Evolutionary conservation across 2,113 vertebrate species (phyloP), one percentile per base, ranked within the genome.

Genomic region (Malurus elegans): DNA sequence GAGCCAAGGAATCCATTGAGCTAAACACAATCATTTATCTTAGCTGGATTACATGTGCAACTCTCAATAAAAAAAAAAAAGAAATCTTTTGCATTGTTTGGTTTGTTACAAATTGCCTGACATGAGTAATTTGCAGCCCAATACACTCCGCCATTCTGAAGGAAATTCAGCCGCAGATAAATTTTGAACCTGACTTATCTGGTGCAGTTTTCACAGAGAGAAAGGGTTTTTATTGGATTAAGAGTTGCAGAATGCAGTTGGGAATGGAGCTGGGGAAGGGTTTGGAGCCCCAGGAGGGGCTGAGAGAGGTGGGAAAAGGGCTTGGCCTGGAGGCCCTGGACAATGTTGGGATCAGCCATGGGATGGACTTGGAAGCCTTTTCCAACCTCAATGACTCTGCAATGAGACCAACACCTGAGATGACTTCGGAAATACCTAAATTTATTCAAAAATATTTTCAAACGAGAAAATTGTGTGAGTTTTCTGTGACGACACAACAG

Each of bases 21-120:
- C 65, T 90, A 82, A 95, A 95, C 54, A 88, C 31, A 60, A 57
- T 58, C 47, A 88, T 96, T 96, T 86, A 47, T 93, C 64, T 94
- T 95, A 82, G 65, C 72, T 92, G 44, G 36, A 70, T 93, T 95
- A 57, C 47, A 71, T 85, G 40, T 67, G 40, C 75, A 80, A 29
- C 44, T 86, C 64, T 72, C 14, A 60, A 32, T 50, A 86, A 82
- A 90, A 72, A 54, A 42, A 26, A 90, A 72, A 54, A 42, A 26
- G 17, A 75, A 89, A 65, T 15, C 16, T 56, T 94, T 87, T 89
- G 38, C 56, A 67, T 92, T 89, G 54, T 92, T 95, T 44, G 3
- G 8, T 70, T 87, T 82, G 47, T 80, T 91, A 60, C 3, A 0
- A 92, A 93, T 91, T 76, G 26, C 51, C 70, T 91, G 90, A 80